Percentiles rank a stretch among this genome's conserved stretches.
Conservation (phyloP, 2,113 vertebrate species). For the Riparia riparia region DNA sequence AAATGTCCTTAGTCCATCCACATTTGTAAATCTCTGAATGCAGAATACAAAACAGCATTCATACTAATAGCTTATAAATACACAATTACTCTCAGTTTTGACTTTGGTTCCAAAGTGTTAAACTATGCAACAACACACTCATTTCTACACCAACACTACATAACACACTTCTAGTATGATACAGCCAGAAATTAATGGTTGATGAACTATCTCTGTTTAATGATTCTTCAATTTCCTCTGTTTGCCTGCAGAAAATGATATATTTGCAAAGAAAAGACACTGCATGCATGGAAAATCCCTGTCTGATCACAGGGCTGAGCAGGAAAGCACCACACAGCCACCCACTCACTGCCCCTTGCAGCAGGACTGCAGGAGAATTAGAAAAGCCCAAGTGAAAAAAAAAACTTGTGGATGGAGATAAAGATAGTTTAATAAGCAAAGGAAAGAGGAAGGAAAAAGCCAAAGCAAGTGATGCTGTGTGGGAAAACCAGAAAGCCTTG, state of each 20-base stretch:
- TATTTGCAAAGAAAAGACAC: neutral
- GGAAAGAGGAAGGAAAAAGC: neutral
- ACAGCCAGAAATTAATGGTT: neutral
- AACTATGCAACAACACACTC: neutral
- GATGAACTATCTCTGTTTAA: neutral
- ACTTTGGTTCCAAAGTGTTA: neutral
- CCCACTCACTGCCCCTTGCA: neutral
- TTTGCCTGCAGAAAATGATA: neutral
- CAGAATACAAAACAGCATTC: neutral
- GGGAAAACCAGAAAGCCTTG: neutral
- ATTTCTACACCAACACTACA: neutral
- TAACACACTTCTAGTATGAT: neutral
- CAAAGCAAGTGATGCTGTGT: neutral
- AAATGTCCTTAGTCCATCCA: neutral
- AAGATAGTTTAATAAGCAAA: neutral
- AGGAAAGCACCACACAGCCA: neutral
- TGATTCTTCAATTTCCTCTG: neutral
- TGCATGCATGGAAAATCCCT: neutral
- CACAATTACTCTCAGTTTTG: neutral
- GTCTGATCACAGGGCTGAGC: rapidly evolving
- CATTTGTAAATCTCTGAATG: neutral
- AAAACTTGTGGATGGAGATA: neutral
- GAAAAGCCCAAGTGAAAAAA: neutral
- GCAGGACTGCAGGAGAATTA: neutral
- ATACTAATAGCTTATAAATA: neutral